Evolutionary conservation across 2,888 invertebrate species (phyloP).

Genomic region (Bedellia somnulentella): DNA sequence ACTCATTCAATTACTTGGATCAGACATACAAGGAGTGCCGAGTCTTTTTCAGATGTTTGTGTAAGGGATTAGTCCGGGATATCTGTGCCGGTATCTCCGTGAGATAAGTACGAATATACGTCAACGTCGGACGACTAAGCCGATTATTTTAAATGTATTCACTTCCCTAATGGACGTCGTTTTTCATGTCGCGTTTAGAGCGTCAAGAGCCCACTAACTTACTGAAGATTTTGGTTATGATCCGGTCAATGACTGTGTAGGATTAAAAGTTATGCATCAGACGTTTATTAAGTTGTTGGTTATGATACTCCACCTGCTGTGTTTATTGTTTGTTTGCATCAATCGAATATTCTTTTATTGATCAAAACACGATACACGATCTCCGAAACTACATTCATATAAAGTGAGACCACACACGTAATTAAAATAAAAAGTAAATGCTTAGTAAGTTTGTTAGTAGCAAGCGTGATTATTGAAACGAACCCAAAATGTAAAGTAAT

Average conservation of each 20-base stretch:
- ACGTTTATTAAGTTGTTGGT: slow-evolving; percentile 39
- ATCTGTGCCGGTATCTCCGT: slow-evolving; percentile 59
- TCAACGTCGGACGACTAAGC: slow-evolving; percentile 60
- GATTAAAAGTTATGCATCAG: slow-evolving; percentile 38
- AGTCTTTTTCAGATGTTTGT: slow-evolving; percentile 58
- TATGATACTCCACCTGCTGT: no score
- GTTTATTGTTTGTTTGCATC: slow-evolving; percentile 18
- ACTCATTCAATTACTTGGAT: slow-evolving; percentile 51
- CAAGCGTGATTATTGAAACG: slow-evolving; percentile 27
- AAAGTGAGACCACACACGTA: slow-evolving; percentile 10
- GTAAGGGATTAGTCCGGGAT: slow-evolving; percentile 55
- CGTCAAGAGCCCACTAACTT: slow-evolving; percentile 33
- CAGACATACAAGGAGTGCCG: slow-evolving; percentile 50
- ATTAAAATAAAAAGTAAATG: no score
- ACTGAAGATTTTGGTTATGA: slow-evolving; percentile 58
- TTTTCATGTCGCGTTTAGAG: slow-evolving; percentile 46
- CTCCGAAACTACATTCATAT: no score
- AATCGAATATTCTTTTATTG: no score
- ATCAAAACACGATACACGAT: no score
- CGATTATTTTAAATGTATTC: slow-evolving; percentile 63
- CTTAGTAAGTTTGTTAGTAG: no score
- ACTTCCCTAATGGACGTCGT: slow-evolving; percentile 61
- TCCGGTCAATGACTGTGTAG: slow-evolving; percentile 53
- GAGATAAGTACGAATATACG: slow-evolving; percentile 61
- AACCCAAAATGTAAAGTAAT: slow-evolving; percentile 41